Evolutionary conservation across 2,797 vertebrate genomes (phyloP).

Genomic region (Mormyrops attenuatus): DNA sequence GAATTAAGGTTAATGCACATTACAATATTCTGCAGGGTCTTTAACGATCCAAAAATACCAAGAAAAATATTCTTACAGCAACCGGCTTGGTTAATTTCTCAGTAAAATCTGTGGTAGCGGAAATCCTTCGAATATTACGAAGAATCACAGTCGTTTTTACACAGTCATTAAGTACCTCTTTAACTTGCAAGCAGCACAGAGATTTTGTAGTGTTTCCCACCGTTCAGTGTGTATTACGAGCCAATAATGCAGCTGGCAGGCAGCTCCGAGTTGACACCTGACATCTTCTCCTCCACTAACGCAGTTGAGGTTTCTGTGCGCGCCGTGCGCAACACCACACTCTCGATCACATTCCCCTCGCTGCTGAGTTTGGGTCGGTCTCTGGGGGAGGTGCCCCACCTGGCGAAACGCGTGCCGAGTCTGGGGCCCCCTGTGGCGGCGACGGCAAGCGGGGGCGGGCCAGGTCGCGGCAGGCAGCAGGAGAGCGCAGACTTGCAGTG

Average conservation of each 20-base stretch:
- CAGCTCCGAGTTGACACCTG: constrained; percentile 49
- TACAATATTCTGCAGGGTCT: neutral
- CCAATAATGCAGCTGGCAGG: constrained; percentile 42
- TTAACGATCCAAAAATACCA: neutral
- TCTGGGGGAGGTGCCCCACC: constrained; percentile 50
- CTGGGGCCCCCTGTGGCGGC: constrained; percentile 36
- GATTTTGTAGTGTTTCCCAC: neutral
- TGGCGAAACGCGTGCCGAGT: constrained; percentile 55
- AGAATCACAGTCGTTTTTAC: neutral
- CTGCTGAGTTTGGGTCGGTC: constrained; percentile 20
- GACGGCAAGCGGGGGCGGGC: constrained; percentile 25
- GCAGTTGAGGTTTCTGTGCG: constrained; percentile 37
- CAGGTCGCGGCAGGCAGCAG: constrained; percentile 46
- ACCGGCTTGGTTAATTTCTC: neutral
- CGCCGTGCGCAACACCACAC: constrained; percentile 23
- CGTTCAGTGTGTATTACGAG: neutral
- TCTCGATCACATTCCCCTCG: constrained; percentile 18
- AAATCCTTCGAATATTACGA: neutral
- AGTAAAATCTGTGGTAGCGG: neutral
- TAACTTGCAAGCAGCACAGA: neutral
- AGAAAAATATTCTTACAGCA: neutral
- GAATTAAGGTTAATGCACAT: neutral
- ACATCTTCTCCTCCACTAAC: constrained; percentile 46
- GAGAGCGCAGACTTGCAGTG: constrained; percentile 67
- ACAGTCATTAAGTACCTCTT: neutral